Percentiles rank a stretch among this genome's conserved stretches.
Conservation (phyloP, 1,140 invertebrate species). For the Drosophila sucinea region DNA sequence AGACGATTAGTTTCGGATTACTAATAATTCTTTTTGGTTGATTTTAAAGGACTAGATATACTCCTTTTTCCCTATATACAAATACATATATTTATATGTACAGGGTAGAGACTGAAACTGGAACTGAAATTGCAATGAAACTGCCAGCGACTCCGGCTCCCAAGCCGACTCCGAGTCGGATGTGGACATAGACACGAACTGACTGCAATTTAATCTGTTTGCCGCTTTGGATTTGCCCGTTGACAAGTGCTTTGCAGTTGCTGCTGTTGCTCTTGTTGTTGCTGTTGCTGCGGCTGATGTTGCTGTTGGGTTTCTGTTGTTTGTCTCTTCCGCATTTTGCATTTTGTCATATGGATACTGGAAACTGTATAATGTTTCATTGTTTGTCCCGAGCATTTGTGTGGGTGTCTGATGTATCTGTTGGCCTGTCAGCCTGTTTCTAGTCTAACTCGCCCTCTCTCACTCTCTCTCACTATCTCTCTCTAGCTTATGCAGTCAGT, state of each 20-base stretch:
- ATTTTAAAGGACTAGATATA: background rate
- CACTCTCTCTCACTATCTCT: background rate
- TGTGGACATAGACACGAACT: constrained; percentile 18
- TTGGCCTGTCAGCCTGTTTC: constrained; percentile 2
- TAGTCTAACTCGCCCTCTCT: constrained; percentile 7
- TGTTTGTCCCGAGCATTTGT: constrained; percentile 34
- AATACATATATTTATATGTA: background rate
- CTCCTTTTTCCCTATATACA: background rate
- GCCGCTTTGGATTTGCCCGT: constrained; percentile 29
- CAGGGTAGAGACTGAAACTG: constrained; percentile 3
- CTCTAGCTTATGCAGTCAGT: constrained; percentile 27
- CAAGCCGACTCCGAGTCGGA: constrained; percentile 1
- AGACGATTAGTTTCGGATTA: too few species aligned
- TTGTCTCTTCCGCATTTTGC: constrained; percentile 30
- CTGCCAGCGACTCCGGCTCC: constrained; percentile 2
- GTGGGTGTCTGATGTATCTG: constrained; percentile 10
- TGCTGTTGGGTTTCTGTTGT: constrained; percentile 11
- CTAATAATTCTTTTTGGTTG: too few species aligned
- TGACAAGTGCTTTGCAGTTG: constrained; percentile 53
- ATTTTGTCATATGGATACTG: constrained; percentile 22
- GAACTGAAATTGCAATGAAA: background rate
- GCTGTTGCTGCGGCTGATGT: constrained; percentile 10
- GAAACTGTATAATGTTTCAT: constrained; percentile 42
- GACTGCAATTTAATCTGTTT: constrained; percentile 67
- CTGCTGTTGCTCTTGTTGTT: constrained; percentile 8